phyloP scores from a whole-genome alignment of 2,797 vertebrate genomes.

The Staurois parvus region DNA sequence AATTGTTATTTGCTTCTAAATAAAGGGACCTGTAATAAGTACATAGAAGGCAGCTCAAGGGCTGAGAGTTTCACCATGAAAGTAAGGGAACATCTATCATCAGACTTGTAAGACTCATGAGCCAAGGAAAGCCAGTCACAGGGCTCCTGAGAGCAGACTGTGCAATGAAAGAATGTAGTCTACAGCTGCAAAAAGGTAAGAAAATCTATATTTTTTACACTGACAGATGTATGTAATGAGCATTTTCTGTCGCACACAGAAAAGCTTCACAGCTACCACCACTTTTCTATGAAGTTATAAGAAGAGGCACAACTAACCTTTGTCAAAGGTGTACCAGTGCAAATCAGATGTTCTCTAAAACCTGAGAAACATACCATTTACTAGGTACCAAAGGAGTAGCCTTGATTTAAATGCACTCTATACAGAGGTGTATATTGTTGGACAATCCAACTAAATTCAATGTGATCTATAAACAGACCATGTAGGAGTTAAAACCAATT shows the following conservation, averaged over 20 bases:
- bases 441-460: too few relatives aligned
- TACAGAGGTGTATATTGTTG: too few relatives aligned
- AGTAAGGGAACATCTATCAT: slow-evolving; percentile 33
- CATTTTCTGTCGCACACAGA: neutral
- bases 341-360: neutral
- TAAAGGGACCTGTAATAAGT: slow-evolving; percentile 1
- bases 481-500: too few relatives aligned
- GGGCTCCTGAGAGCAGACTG: neutral
- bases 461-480: too few relatives aligned
- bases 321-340: neutral
- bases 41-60: neutral
- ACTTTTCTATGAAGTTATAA: neutral
- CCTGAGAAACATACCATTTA: neutral
- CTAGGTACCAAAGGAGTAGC: too few relatives aligned
- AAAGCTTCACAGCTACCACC: neutral
- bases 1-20: neutral
- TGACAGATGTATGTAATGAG: neutral
- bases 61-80: slow-evolving; percentile 5
- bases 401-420: too few relatives aligned
- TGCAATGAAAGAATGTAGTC: slow-evolving; percentile 3
- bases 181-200: neutral
- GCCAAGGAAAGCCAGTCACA: neutral
- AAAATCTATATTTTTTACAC: neutral
- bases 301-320: neutral
- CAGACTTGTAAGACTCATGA: slow-evolving; percentile 9